Percentiles rank a stretch among this genome's conserved stretches.
Conservation (phyloP, 1,140 invertebrate genomes). For the Aporrectodea caliginosa region DNA sequence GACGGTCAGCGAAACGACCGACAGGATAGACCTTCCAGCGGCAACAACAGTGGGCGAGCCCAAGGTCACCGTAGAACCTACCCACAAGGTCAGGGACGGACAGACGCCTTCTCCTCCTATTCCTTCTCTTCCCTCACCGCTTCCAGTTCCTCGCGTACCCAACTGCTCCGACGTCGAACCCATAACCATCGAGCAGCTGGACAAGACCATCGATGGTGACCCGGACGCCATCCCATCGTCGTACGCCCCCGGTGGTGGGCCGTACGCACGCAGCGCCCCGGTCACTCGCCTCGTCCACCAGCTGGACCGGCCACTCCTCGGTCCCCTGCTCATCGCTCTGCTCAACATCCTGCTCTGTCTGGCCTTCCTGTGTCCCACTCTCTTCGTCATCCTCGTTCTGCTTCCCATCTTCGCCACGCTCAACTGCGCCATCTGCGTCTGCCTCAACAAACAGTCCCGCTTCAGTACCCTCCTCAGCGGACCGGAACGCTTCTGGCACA, state of each 20-base stretch:
- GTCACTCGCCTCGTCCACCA: background rate
- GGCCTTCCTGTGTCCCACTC: background rate
- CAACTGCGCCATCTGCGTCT: background rate
- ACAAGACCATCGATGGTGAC: too few species aligned
- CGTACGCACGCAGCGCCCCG: background rate
- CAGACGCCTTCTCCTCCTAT: too few species aligned
- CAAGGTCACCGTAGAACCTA: too few species aligned
- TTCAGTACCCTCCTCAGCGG: background rate
- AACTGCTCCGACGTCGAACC: too few species aligned
- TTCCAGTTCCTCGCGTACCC: too few species aligned
- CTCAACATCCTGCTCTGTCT: background rate
- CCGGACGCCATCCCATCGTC: background rate
- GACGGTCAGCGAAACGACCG: too few species aligned
- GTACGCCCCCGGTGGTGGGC: background rate
- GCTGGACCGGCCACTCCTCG: background rate
- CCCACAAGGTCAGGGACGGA: too few species aligned
- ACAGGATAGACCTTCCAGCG: too few species aligned
- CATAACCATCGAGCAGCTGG: too few species aligned
- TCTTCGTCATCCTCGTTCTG: background rate
- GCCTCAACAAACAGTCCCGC: background rate
- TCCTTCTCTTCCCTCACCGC: too few species aligned
- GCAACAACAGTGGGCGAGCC: too few species aligned
- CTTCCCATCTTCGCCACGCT: background rate
- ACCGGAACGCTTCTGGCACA: background rate
- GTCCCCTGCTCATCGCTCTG: background rate